phyloP scores from a whole-genome alignment of 2,888 invertebrate genomes.

The Lasioglossum zephyrum region DNA sequence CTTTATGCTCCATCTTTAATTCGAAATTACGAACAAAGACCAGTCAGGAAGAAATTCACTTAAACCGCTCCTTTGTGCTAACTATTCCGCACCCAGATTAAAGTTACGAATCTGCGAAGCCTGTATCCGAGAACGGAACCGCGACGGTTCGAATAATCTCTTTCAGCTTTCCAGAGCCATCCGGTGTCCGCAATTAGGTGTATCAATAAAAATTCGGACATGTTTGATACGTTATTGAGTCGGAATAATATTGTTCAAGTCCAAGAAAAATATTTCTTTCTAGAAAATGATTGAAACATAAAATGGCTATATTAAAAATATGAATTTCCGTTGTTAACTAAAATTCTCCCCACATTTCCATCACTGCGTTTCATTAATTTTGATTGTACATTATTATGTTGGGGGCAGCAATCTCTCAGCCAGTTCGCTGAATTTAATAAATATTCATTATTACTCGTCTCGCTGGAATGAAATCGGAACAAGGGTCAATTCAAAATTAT shows the following conservation, averaged over 20 bases:
- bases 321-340: neutral
- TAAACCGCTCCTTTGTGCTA: conserved; percentile 31
- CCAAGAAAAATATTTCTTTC: neutral
- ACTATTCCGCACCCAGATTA: conserved; percentile 34
- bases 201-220: neutral
- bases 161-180: neutral
- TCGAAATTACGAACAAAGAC: conserved; percentile 27
- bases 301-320: neutral
- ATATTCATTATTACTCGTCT: neutral
- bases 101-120: neutral
- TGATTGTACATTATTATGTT: neutral
- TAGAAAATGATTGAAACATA: neutral
- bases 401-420: too few relatives aligned
- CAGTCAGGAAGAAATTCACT: conserved; percentile 23
- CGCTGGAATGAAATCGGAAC: neutral
- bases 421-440: neutral
- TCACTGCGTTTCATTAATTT: neutral
- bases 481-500: neutral
- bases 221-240: neutral
- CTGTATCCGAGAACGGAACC: neutral
- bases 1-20: conserved; percentile 15
- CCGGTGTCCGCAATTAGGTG: neutral
- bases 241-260: too few relatives aligned
- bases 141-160: neutral
- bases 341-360: neutral